phyloP scores from a whole-genome alignment of 2,888 invertebrate genomes.

The Mesoligia furuncula region DNA sequence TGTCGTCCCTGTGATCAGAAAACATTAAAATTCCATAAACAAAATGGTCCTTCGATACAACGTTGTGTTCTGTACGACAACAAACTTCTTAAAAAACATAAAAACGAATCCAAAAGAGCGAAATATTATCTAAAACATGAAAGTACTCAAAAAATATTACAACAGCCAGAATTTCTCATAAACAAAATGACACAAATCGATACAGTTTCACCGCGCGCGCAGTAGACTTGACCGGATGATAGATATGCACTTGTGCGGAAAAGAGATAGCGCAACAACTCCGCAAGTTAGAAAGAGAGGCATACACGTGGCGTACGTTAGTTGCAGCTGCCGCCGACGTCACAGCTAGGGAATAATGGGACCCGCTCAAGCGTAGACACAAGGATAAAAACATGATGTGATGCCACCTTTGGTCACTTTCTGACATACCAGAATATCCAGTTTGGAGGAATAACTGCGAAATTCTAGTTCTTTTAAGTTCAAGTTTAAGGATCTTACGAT shows the following conservation, averaged over 20 bases:
- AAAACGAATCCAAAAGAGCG: neutral
- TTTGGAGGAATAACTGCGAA: conserved; percentile 50
- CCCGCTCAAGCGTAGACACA: conserved; percentile 82
- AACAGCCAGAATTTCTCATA: conserved; percentile 51
- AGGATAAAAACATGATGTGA: conserved; percentile 76
- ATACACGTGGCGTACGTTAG: conserved; percentile 83
- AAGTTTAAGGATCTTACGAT: conserved; percentile 32
- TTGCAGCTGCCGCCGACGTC: conserved; percentile 89
- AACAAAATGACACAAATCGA: conserved; percentile 77
- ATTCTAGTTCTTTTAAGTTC: conserved; percentile 27
- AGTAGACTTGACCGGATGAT: conserved; percentile 83
- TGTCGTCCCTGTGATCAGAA: neutral
- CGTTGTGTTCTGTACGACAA: neutral
- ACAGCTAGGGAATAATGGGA: conserved; percentile 85
- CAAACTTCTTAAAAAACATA: neutral
- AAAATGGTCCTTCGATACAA: neutral
- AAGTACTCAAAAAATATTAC: conserved; percentile 3
- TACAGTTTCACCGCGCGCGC: conserved; percentile 78
- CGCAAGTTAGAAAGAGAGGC: conserved; percentile 76
- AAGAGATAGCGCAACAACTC: conserved; percentile 69
- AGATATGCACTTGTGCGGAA: conserved; percentile 79
- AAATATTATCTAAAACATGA: neutral
- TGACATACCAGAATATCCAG: conserved; percentile 57
- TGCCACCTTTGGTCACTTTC: conserved; percentile 71
- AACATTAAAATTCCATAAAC: neutral